A percentile compares a stretch with the other conserved stretches of the same genome.
Evolutionary conservation across 2,113 vertebrate genomes (phyloP).

Genomic region (Rhadina sibilatrix): DNA sequence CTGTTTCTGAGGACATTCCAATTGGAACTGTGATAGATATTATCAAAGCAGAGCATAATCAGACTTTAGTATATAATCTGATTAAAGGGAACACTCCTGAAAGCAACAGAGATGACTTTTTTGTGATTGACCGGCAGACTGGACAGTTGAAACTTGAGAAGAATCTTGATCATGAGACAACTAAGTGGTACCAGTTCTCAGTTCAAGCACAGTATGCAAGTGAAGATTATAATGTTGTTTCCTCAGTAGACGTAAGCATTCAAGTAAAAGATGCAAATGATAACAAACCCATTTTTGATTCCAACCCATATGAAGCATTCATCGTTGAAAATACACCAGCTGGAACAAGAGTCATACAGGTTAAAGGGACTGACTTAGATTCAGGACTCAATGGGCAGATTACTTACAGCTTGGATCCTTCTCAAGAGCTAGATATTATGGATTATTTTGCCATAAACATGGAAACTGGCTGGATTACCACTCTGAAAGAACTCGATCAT

Average conservation of each 20-base stretch:
- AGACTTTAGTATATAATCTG: slow-evolving; percentile 81
- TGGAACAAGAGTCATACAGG: slow-evolving; percentile 87
- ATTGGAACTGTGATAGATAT: slow-evolving; percentile 90
- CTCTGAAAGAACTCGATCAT: slow-evolving; percentile 90
- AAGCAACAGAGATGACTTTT: slow-evolving; percentile 90
- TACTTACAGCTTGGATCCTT: slow-evolving; percentile 84
- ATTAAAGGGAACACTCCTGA: slow-evolving; percentile 88
- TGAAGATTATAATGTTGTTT: slow-evolving; percentile 77
- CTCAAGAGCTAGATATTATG: slow-evolving; percentile 77
- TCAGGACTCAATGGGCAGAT: slow-evolving; percentile 89
- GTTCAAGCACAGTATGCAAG: slow-evolving; percentile 76
- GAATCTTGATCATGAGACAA: slow-evolving; percentile 89
- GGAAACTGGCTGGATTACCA: slow-evolving; percentile 94
- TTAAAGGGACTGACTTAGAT: slow-evolving; percentile 89
- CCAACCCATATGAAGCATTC: slow-evolving; percentile 88
- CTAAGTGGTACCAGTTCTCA: slow-evolving; percentile 96
- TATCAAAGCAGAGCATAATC: slow-evolving; percentile 82
- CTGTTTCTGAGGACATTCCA: slow-evolving; percentile 85
- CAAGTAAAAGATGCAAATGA: slow-evolving; percentile 95
- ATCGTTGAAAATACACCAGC: slow-evolving; percentile 89
- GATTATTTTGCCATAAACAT: slow-evolving; percentile 87
- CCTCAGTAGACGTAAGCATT: slow-evolving; percentile 86
- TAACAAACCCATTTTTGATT: slow-evolving; percentile 89
- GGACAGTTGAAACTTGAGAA: slow-evolving; percentile 91
- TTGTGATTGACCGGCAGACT: slow-evolving; percentile 86